phyloP scores from a whole-genome alignment of 2,888 invertebrate genomes.

The Coleophora flavipennella region DNA sequence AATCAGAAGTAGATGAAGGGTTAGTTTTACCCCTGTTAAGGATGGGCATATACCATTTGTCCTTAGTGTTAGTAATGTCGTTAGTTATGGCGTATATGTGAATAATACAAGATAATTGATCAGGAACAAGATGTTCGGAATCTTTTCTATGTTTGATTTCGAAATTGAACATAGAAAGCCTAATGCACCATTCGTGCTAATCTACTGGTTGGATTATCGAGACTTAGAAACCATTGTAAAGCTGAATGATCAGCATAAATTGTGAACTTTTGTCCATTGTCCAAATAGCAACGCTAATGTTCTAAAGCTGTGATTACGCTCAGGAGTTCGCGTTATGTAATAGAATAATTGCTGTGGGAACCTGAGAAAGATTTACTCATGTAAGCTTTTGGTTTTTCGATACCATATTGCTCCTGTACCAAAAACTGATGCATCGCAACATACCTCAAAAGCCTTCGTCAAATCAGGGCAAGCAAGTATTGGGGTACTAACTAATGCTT shows the following conservation, averaged over 20 bases:
- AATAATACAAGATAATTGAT: background rate
- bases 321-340: too few species aligned
- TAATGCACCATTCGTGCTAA: constrained; percentile 1
- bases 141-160: background rate
- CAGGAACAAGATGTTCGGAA: too few species aligned
- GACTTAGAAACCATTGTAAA: background rate
- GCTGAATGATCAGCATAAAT: background rate
- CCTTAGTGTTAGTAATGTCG: too few species aligned
- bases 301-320: too few species aligned
- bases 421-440: too few species aligned
- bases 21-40: too few species aligned
- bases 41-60: constrained; percentile 18
- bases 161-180: background rate
- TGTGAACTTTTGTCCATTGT: background rate
- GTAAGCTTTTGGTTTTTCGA: constrained; percentile 14
- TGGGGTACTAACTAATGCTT: background rate
- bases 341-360: too few species aligned
- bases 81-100: background rate
- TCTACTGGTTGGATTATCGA: constrained; percentile 15
- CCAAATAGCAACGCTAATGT: background rate
- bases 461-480: constrained; percentile 18
- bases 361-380: constrained; percentile 5
- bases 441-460: too few species aligned
- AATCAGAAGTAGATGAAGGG: too few species aligned
- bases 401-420: constrained; percentile 16